Base-by-base conservation (phyloP, 2,113 vertebrate species). In the Catharus minimus region DNA sequence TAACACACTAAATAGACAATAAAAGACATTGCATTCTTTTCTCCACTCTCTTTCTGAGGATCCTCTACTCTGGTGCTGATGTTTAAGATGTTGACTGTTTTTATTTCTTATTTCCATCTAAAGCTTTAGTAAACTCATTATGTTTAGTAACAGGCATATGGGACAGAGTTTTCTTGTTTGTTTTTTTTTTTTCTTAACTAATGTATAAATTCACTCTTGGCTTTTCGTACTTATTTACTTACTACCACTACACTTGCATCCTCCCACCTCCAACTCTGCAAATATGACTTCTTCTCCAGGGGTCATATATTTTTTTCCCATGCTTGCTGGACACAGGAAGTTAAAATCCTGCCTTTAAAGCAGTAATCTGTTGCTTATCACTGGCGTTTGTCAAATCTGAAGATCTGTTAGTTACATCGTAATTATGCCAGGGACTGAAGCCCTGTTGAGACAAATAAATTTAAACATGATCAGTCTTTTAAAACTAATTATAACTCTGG, bases 201-300 rank as follows among this genome's bases (percentile, higher is more conserved):
- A 27, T 33, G 6, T 33, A 20, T 6, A 55, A 81, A 44, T 50
- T 57, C 1, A 26, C 3, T 57, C 41, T 79, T 50, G 1, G 2
- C 3, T 82, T 8, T 67, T 60, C 11, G 46, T 68, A 28, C 7
- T 43, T 69, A 36, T 11, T 65, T 55, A 43, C 5, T 55, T 87
- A 13, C 4, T 78, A 8, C 20, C 8, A 23, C 20, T 55, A 41
- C 5, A 16, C 5, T 53, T 82, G 5, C 2, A 7, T 15, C 33
- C 2, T 57, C 12, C 21, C 10, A 33, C 15, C 3, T 12, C 23
- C 9, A 11, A 8, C 2, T 14, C 19, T 4, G 4, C 10, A n/a
- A 13, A 10, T 20, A 26, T 4, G 6, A 32, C 32, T 69, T 10
- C 11, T 50, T 66, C 65, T 86, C 10, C 21, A 21, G 3, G 21